These are phyloP conservation scores for Sinopyrophorus schimmeli DNA, from an alignment of 2,888 invertebrate species.

Conservation along the genomic window DNA sequence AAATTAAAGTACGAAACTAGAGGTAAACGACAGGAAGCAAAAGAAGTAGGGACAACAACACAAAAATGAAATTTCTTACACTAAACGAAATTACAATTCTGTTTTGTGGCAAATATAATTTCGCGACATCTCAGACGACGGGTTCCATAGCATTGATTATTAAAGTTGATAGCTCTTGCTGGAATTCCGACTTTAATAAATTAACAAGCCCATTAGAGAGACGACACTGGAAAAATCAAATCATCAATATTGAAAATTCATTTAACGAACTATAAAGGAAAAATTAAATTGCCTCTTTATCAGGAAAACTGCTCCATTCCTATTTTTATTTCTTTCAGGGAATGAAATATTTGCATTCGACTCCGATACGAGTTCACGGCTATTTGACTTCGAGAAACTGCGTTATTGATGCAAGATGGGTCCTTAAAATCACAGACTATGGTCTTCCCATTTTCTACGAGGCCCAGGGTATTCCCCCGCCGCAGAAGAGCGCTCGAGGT, in stretches of 20 bases:
- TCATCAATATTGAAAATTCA: slow-evolving; percentile 1
- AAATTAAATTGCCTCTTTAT: slow-evolving; percentile 32
- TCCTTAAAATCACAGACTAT: slow-evolving; percentile 91
- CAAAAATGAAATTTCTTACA: too few species aligned
- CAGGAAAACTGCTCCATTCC: too few species aligned
- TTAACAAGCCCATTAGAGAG: neutral
- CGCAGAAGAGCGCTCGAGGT: slow-evolving; percentile 72
- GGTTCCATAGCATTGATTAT: slow-evolving; percentile 11
- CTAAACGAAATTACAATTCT: too few species aligned
- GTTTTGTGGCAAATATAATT: too few species aligned
- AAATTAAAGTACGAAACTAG: too few species aligned
- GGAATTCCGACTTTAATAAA: slow-evolving; percentile 7
- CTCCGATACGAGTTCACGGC: slow-evolving; percentile 82
- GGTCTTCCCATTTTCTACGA: slow-evolving; percentile 78
- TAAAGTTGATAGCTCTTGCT: slow-evolving; percentile 8
- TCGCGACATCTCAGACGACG: neutral
- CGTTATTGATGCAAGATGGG: slow-evolving; percentile 95
- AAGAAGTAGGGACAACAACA: too few species aligned
- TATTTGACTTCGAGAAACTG: slow-evolving; percentile 88
- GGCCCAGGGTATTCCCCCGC: slow-evolving; percentile 69
- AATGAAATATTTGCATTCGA: slow-evolving; percentile 87
- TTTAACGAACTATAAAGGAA: slow-evolving; percentile 4
- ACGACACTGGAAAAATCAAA: slow-evolving; percentile 3
- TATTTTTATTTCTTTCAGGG: slow-evolving; percentile 62
- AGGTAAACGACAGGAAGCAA: too few species aligned